Evolutionary conservation across 2,113 vertebrate species (phyloP), one percentile per base, ranked within the genome.

Genomic region (Menidia beryllina): DNA sequence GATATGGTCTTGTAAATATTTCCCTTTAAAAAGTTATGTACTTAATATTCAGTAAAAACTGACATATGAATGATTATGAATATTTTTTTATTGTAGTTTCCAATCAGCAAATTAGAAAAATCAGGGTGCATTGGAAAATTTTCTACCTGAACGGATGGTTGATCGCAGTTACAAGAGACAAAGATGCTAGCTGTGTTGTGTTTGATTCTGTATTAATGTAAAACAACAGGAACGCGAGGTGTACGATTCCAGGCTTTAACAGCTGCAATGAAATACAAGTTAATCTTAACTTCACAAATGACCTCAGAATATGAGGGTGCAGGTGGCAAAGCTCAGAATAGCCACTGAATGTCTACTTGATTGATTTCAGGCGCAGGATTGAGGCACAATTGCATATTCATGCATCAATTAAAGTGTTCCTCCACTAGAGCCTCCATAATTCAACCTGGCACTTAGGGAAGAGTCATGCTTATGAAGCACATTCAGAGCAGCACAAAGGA

Each of bases 351-450:
- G 82, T 88, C 76, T 54, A 49, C 54, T 77, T 91, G 88, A 91
- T 88, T 89, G 89, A 92, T 92, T 86, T 88, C 86, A 86, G 89
- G 74, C 49, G 58, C 23, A 17, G 66, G 66, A 81, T 75, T 61
- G 75, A 76, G 72, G 76, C 60, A 55, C 64, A 41, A 85, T 76
- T 87, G 78, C 88, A 92, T 92, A 92, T 90, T 91, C 88, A 90
- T 89, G 84, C 70, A 68, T 79, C 83, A 86, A 81, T 91, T 88
- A 80, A 85, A 90, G 82, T 72, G 72, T 82, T 73, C 50, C 59
- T 71, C 56, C 26, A 41, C 64, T 25, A 49, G 69, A 49, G 75
- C 72, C 79, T 74, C 86, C 27, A 75, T 86, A 86, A 87, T 81
- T 89, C 79, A 86, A 81, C 30, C 64, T 73, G 82, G 70, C 86